Percentiles rank a stretch among this genome's conserved stretches.
phyloP scores from a whole-genome alignment of 2,113 vertebrate species.

The Leucopsar rothschildi region DNA sequence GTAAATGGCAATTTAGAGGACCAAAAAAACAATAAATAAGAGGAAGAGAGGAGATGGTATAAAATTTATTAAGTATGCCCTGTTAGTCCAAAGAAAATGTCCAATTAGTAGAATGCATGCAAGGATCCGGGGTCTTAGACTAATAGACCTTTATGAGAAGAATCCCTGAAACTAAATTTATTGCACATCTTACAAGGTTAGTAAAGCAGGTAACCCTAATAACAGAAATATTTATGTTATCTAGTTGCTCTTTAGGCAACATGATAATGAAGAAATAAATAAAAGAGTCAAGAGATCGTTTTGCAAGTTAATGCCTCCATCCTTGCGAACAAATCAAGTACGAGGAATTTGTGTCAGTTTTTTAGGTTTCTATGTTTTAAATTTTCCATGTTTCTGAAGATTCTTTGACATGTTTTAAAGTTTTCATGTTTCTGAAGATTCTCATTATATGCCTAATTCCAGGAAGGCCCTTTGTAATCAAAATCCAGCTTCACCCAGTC shows the following conservation, averaged over 20 bases:
- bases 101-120: background rate
- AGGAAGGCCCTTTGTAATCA: background rate
- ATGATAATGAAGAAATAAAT: background rate
- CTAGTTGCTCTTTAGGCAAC: background rate
- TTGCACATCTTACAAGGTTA: background rate
- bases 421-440: background rate
- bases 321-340: background rate
- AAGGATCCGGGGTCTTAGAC: background rate
- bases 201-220: background rate
- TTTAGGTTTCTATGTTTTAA: background rate
- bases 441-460: background rate
- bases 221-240: background rate
- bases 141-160: background rate
- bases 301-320: background rate
- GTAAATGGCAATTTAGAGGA: background rate
- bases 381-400: background rate
- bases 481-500: background rate
- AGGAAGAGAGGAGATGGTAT: background rate
- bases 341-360: background rate
- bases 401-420: background rate
- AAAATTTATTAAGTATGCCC: background rate
- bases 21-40: background rate
- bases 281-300: background rate
- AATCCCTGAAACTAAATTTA: background rate
- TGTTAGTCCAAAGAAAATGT: background rate